Percentiles rank a stretch among this genome's conserved stretches.
Evolutionary conservation across 2,113 vertebrate species (phyloP).

Genomic region (Elanus axillaris): DNA sequence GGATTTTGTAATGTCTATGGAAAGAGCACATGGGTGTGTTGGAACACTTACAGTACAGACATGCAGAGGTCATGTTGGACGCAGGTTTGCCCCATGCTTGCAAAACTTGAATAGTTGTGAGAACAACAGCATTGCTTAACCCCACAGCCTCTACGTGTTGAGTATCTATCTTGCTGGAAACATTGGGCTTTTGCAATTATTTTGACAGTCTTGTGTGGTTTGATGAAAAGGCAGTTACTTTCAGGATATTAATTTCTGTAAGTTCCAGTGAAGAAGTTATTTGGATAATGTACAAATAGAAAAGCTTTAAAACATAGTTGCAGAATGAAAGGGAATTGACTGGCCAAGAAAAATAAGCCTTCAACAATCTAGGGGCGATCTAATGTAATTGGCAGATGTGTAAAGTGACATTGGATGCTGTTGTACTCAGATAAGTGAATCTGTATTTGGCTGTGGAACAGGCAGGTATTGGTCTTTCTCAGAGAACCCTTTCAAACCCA

Average conservation of each 20-base stretch:
- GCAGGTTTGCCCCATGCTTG: neutral
- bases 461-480: neutral
- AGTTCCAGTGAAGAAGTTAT: neutral
- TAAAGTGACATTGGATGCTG: neutral
- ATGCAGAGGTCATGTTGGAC: neutral
- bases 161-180: neutral
- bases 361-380: neutral
- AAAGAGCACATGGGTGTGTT: fast-evolving
- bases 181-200: neutral
- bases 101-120: neutral
- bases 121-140: neutral
- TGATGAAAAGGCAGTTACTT: neutral
- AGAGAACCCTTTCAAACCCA: neutral
- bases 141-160: neutral
- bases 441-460: neutral
- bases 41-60: neutral
- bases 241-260: neutral
- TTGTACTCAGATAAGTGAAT: neutral
- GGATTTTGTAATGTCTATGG: neutral
- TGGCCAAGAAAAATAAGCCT: neutral
- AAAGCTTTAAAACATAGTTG: neutral
- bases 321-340: neutral
- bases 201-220: neutral
- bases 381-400: neutral
- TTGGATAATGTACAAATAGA: neutral